Percentiles rank a stretch among this genome's conserved stretches.
Conservation (phyloP, 2,888 invertebrate species). For the Catocala fraxini region DNA sequence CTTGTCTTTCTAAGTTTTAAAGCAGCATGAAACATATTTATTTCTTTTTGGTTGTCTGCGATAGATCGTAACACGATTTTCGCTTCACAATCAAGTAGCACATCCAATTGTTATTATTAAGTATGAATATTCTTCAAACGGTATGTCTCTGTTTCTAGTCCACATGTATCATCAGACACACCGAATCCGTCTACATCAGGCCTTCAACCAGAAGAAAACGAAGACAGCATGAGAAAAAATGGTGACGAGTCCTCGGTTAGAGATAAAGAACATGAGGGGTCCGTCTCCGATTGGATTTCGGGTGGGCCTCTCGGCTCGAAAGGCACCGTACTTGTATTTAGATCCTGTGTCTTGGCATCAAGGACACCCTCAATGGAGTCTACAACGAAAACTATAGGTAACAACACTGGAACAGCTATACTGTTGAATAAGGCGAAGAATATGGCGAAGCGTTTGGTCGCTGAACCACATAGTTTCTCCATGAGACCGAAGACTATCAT, state of each 20-base stretch:
- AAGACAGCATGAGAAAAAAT: conserved; percentile 80
- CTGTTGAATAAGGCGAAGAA: conserved; percentile 81
- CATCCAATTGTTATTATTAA: too few relatives aligned
- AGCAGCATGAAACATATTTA: too few relatives aligned
- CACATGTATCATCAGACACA: conserved; percentile 83
- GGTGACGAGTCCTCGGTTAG: conserved; percentile 64
- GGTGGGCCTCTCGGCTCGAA: conserved; percentile 89
- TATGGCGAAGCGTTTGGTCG: conserved; percentile 79
- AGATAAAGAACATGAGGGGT: conserved; percentile 71
- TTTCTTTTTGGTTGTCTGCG: neutral
- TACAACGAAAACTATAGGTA: conserved; percentile 75
- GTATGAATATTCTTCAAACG: neutral
- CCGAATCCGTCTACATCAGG: conserved; percentile 82
- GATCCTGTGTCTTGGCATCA: conserved; percentile 89
- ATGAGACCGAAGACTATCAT: conserved; percentile 80
- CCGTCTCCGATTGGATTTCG: conserved; percentile 85
- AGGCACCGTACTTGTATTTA: conserved; percentile 90
- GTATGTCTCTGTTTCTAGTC: conserved; percentile 65
- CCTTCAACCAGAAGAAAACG: conserved; percentile 67
- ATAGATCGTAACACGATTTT: neutral
- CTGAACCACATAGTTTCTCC: conserved; percentile 77
- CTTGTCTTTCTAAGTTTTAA: too few relatives aligned
- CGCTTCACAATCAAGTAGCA: too few relatives aligned
- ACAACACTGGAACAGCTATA: conserved; percentile 79
- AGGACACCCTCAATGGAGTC: conserved; percentile 80